Percentiles rank a stretch among this genome's conserved stretches.
Conservation (phyloP, 1,140 invertebrate species). For the Microvelia longipes region DNA sequence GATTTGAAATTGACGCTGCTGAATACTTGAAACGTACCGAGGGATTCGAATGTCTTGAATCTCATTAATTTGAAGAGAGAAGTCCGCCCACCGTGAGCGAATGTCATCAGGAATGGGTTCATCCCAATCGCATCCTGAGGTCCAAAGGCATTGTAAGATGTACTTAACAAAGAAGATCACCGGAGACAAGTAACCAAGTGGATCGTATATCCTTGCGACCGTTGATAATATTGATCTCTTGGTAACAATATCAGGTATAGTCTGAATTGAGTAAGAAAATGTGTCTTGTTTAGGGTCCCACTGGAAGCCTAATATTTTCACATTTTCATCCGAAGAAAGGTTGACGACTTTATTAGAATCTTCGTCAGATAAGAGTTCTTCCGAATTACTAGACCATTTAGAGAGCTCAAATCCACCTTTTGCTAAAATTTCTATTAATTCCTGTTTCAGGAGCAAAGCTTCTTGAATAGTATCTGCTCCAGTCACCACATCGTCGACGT, state of each 20-base stretch:
- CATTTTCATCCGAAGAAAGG: neutral
- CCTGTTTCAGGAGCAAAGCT: conserved; percentile 13
- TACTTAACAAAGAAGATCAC: neutral
- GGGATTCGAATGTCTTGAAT: neutral
- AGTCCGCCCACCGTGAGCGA: neutral
- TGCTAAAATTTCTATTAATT: conserved; percentile 14
- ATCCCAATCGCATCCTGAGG: neutral
- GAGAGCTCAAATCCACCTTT: conserved; percentile 16
- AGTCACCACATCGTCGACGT: conserved; percentile 32
- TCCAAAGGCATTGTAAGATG: neutral
- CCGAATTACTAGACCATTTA: conserved; percentile 14
- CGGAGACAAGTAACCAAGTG: neutral
- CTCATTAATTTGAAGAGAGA: neutral
- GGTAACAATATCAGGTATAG: neutral
- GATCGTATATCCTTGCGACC: neutral
- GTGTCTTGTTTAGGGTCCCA: conserved; percentile 1
- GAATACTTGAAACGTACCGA: neutral
- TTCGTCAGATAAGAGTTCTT: conserved; percentile 1
- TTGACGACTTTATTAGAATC: neutral
- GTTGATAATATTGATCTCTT: neutral
- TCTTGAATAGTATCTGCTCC: conserved; percentile 19
- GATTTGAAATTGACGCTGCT: conserved; percentile 12
- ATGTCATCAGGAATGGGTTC: neutral
- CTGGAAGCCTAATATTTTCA: conserved; percentile 4
- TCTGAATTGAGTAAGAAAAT: neutral